Evolutionary conservation across 2,113 vertebrate genomes (phyloP), one percentile per base, ranked within the genome.

Genomic region (Myotis yumanensis): DNA sequence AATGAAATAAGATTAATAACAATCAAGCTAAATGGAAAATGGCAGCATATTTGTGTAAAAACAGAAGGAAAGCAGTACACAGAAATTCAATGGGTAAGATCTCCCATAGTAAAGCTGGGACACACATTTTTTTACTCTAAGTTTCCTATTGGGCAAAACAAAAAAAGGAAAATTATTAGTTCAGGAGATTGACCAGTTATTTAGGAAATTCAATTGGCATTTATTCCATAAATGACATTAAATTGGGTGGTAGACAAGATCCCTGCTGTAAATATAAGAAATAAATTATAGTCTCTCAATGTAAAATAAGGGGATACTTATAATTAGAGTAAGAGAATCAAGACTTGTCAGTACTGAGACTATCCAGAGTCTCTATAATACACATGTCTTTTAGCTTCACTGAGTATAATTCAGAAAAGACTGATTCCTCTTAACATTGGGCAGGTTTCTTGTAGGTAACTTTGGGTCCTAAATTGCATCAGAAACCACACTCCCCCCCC

Each of bases 401-500:
- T 86, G 88, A 94, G n/a, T 82, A 25, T 73, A 83, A 80, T 69
- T 97, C 68, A 71, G 48, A 15, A 15, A 90, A 81, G 77, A 46
- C 48, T 37, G 82, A 66, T 62, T 94, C 54, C 48, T 96, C 86
- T 92, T 88, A 68, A 85, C 93, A 83, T 2, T 23, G 73, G 20
- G 23, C 82, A 88, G 68, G 68, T 68, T 86, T 88, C 79, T 57
- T 54, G 48, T 2, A 76, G 59, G 22, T 57, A 90, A 48, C 32
- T 69, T 87, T 79, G 46, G 72, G 88, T 59, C 48, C 82, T 86
- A 85, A 90, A 95, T 25, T 64, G 51, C 77, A 66, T 54, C 88
- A 57, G 43, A 90, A 88, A 82, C 3, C 48, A 72, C 54, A 51
- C 48, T 4, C 59, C 2, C 57, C 9, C 57, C 22, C 54, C 54